Percentiles rank a stretch among this genome's conserved stretches.
These are phyloP conservation scores for Phasia obesa DNA, from an alignment of 2,888 invertebrate genomes.

Conservation along the genomic window DNA sequence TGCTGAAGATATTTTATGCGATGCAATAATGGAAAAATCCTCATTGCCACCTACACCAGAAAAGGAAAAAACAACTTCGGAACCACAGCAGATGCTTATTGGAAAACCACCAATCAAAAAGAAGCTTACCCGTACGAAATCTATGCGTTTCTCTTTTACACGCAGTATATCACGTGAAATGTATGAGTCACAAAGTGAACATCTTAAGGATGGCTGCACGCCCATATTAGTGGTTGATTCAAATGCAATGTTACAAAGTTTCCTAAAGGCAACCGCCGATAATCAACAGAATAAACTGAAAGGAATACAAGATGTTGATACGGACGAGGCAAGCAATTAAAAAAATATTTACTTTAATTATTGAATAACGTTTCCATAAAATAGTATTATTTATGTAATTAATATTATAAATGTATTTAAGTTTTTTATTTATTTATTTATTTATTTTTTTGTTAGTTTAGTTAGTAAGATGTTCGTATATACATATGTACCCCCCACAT, in stretches of 20 bases:
- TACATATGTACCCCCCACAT: not conserved
- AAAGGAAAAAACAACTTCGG: slow-evolving; percentile 76
- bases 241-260: slow-evolving; percentile 79
- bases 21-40: slow-evolving; percentile 76
- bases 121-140: slow-evolving; percentile 81
- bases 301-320: slow-evolving; percentile 80
- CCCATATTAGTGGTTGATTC: slow-evolving; percentile 82
- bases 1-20: slow-evolving; percentile 84
- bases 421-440: slow-evolving; percentile 27
- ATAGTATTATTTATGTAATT: slow-evolving; percentile 63
- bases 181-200: slow-evolving; percentile 81
- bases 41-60: slow-evolving; percentile 78
- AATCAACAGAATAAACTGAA: slow-evolving; percentile 77
- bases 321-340: slow-evolving; percentile 82
- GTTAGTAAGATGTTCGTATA: slow-evolving; percentile 3
- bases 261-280: slow-evolving; percentile 78
- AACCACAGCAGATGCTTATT: slow-evolving; percentile 74
- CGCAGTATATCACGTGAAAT: slow-evolving; percentile 82
- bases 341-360: slow-evolving; percentile 29
- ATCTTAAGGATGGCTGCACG: slow-evolving; percentile 82
- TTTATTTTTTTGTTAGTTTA: slow-evolving; percentile 19
- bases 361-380: slow-evolving; percentile 42
- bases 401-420: slow-evolving; percentile 39
- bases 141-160: slow-evolving; percentile 82
- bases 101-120: slow-evolving; percentile 80